These are phyloP conservation scores for Timema podura DNA, from an alignment of 2,888 invertebrate genomes.

Conservation along the genomic window DNA sequence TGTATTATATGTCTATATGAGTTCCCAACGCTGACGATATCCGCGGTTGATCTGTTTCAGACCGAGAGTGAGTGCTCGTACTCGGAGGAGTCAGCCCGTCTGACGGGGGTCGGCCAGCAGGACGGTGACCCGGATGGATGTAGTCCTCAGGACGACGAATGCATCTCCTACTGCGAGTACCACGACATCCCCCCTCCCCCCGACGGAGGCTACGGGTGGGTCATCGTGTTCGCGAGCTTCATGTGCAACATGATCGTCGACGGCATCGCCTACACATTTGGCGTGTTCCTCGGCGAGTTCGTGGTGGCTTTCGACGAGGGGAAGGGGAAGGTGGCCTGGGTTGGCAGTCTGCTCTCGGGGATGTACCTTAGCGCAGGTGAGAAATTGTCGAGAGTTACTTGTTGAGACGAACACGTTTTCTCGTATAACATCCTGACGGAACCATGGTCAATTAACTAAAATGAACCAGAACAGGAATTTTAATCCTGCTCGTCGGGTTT, in stretches of 20 bases:
- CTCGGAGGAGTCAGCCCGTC: slow-evolving; percentile 63
- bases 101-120: slow-evolving; percentile 50
- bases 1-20: too few relatives aligned
- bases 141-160: slow-evolving; percentile 53
- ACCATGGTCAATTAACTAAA: too few relatives aligned
- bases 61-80: slow-evolving; percentile 82
- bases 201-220: slow-evolving; percentile 90
- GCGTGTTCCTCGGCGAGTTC: slow-evolving; percentile 81
- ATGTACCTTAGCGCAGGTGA: slow-evolving; percentile 91
- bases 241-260: slow-evolving; percentile 98
- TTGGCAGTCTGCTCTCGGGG: slow-evolving; percentile 91
- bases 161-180: slow-evolving; percentile 60
- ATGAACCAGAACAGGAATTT: too few relatives aligned
- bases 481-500: too few relatives aligned
- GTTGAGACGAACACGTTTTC: too few relatives aligned
- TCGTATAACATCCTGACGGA: too few relatives aligned
- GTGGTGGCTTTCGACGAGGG: slow-evolving; percentile 78
- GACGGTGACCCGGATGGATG: slow-evolving; percentile 59
- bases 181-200: slow-evolving; percentile 81
- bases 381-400: slow-evolving; percentile 35
- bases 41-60: slow-evolving; percentile 44
- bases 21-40: too few relatives aligned
- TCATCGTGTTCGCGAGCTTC: slow-evolving; percentile 94
- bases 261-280: slow-evolving; percentile 98
- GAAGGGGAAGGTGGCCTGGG: slow-evolving; percentile 86